These are phyloP conservation scores for Scaptomyza polygonia DNA, from an alignment of 2,888 invertebrate genomes.

Conservation along the genomic window DNA sequence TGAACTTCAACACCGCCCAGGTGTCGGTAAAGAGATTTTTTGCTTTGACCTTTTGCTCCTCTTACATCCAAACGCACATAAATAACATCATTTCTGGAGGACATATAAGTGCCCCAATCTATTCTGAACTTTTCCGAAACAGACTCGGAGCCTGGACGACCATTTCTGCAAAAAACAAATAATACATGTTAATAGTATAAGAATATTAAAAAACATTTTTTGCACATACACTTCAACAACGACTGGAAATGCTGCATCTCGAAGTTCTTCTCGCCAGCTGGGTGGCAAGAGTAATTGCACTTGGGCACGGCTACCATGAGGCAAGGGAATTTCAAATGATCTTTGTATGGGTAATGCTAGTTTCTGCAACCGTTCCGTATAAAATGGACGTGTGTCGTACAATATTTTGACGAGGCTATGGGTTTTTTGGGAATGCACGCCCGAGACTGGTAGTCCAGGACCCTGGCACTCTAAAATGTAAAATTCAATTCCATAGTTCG, in stretches of 20 bases:
- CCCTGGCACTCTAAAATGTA: conserved; percentile 96
- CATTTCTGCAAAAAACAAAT: conserved; percentile 88
- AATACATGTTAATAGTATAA: background rate
- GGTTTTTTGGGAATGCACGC: conserved; percentile 89
- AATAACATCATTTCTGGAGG: conserved; percentile 94
- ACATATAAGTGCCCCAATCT: conserved; percentile 97
- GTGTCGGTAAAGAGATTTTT: conserved; percentile 91
- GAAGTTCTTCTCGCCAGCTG: conserved; percentile 92
- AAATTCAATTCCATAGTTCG: conserved; percentile 82
- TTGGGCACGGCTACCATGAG: conserved; percentile 94
- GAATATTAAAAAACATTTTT: background rate
- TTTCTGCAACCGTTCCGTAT: conserved; percentile 88
- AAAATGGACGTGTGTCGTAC: conserved; percentile 90
- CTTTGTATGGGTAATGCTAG: conserved; percentile 92
- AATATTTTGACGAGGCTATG: conserved; percentile 91
- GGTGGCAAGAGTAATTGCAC: conserved; percentile 95
- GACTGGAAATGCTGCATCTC: conserved; percentile 94
- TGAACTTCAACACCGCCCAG: conserved; percentile 96
- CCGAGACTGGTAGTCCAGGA: conserved; percentile 94
- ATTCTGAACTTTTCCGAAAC: conserved; percentile 94
- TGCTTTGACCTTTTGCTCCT: conserved; percentile 92
- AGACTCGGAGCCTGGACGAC: conserved; percentile 95
- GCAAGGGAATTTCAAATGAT: conserved; percentile 93
- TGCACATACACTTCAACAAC: conserved; percentile 93
- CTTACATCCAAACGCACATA: conserved; percentile 96